phyloP scores from a whole-genome alignment of 2,113 vertebrate species.

The Odocoileus hemionus region DNA sequence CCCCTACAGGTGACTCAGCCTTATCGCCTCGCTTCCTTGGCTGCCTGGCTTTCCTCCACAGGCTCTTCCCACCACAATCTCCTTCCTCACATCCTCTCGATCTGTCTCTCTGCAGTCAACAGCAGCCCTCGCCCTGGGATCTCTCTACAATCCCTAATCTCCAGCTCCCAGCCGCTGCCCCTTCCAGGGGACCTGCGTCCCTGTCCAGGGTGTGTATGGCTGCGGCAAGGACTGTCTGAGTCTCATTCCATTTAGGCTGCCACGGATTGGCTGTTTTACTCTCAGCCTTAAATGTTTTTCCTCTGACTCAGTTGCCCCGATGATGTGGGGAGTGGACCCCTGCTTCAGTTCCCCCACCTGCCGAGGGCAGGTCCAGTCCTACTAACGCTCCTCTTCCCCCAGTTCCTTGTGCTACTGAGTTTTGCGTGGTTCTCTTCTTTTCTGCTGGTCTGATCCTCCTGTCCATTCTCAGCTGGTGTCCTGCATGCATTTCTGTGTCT shows the following conservation, averaged over 20 bases:
- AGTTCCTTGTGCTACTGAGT: not conserved
- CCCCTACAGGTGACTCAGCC: not conserved
- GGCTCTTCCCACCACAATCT: not conserved
- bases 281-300: not conserved
- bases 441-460: not conserved
- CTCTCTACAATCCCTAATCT: not conserved
- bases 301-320: not conserved
- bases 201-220: not conserved
- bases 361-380: not conserved
- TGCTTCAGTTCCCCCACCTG: not conserved
- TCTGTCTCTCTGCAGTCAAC: not conserved
- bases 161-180: not conserved
- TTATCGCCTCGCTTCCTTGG: not conserved
- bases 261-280: not conserved
- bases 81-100: not conserved
- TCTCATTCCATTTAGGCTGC: not conserved
- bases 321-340: not conserved
- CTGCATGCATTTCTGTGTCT: not conserved
- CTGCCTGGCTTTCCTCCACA: not conserved
- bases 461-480: not conserved
- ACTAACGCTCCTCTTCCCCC: not conserved
- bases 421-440: not conserved
- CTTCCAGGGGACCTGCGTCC: not conserved
- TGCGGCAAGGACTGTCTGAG: not conserved
- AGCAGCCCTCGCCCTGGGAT: not conserved